phyloP scores from a whole-genome alignment of 2,113 vertebrate genomes.

The Saiga tatarica region DNA sequence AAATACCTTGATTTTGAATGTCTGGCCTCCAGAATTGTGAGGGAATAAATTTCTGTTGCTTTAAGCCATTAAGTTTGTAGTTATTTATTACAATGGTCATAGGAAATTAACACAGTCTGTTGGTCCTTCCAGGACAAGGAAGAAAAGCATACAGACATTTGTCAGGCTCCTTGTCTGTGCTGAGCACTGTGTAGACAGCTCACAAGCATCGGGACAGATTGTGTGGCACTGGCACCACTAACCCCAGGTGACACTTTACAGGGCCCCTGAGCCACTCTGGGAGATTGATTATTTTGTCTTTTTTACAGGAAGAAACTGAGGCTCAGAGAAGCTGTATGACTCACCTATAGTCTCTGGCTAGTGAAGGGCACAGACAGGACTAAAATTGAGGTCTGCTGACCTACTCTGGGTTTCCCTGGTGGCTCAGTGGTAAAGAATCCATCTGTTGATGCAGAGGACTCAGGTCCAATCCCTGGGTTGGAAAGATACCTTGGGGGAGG shows the following conservation, averaged over 20 bases:
- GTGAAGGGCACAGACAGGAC: background rate
- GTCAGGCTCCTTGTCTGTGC: background rate
- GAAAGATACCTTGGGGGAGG: background rate
- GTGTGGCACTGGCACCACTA: fast-evolving
- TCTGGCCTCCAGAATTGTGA: background rate
- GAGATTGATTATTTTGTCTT: background rate
- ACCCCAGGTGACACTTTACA: background rate
- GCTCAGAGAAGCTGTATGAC: background rate
- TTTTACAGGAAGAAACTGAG: background rate
- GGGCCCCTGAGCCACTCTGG: background rate
- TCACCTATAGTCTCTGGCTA: background rate
- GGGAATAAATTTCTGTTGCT: background rate
- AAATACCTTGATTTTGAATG: background rate
- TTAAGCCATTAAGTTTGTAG: background rate
- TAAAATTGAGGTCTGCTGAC: background rate
- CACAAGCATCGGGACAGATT: fast-evolving
- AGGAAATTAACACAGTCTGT: background rate
- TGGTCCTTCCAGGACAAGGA: background rate
- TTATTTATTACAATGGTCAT: background rate
- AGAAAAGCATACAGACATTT: background rate
- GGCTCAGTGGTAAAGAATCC: background rate
- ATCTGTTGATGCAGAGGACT: background rate
- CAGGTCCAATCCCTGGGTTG: background rate
- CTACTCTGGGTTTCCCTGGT: background rate
- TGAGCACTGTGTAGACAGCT: background rate